These are phyloP conservation scores for Cryptops parisi DNA, from an alignment of 2,888 invertebrate genomes.

Conservation along the genomic window DNA sequence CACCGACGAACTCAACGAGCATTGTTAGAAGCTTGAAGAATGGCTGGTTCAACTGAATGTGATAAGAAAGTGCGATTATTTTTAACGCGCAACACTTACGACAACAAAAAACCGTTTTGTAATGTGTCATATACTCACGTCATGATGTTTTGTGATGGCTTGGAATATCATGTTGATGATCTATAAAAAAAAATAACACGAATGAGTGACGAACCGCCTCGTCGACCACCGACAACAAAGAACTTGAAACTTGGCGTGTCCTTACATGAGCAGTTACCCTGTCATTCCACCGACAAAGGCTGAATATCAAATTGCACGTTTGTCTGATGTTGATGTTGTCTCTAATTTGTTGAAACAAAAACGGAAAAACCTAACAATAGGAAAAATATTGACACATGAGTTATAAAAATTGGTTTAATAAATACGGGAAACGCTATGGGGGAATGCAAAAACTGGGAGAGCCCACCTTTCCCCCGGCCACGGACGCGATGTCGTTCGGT, in stretches of 20 bases:
- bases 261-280: constrained; percentile 58
- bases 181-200: background rate
- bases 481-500: constrained; percentile 61
- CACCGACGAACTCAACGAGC: constrained; percentile 60
- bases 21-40: constrained; percentile 84
- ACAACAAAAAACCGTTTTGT: background rate
- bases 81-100: background rate
- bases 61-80: background rate
- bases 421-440: too few species aligned
- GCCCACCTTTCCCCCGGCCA: constrained; percentile 67
- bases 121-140: constrained; percentile 40
- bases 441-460: background rate
- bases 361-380: constrained; percentile 59
- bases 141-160: constrained; percentile 77
- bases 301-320: constrained; percentile 79
- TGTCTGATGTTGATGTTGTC: constrained; percentile 85
- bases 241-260: too few species aligned
- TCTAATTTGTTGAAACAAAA: constrained; percentile 85
- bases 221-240: too few species aligned
- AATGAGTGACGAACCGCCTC: too few species aligned
- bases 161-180: constrained; percentile 81
- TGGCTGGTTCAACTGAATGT: constrained; percentile 57
- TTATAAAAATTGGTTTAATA: too few species aligned
- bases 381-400: background rate
- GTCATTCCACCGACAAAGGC: constrained; percentile 81